Evolutionary conservation across 1,140 invertebrate genomes (phyloP), one percentile per base, ranked within the genome.

Genomic region (Apis cerana): DNA sequence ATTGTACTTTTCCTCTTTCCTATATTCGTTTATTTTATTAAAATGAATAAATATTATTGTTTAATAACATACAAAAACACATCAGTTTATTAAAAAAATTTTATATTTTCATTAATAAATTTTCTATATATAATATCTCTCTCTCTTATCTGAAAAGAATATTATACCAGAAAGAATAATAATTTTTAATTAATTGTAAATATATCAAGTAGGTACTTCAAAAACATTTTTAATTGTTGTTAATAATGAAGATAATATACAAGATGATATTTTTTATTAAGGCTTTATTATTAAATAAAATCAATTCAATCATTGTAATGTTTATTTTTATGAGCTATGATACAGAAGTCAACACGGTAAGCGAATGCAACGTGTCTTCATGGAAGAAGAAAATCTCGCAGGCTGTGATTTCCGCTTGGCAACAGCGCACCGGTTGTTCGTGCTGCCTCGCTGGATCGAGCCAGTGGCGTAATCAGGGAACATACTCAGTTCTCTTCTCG

Each of bases 371-470:
- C 74, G 50, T 72, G 59, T 84, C 77, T 88, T 88, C 75, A 64
- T 88, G 86, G 80, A 88, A 88, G 85, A 88, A 88, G 87, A 88
- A 88, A 88, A 88, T 88, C 80, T 68, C 78, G 86, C 78, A 75
- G 75, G 85, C 77, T 86, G 86, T 78, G 83, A 84, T 90, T 90
- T 91, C 90, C 89, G 90, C 90, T 91, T 91, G 89, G 90, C 90
- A 91, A 91, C 90, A 90, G 85, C 87, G 90, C 89, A 82, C 79
- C 79, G 87, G 82, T 80, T 84, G 76, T 80, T 75, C 83, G 88
- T 89, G 71, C 83, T 88, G 84, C 84, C 82, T 86, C 81, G 88
- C 79, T 85, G 80, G 77, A 77, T 89, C 74, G 87, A 79, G 67
- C 64, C 86, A 88, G 80, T 88, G 83, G 87, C 87, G 78, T 87